phyloP scores from a whole-genome alignment of 2,888 invertebrate genomes.

The Brenthis hecate region DNA sequence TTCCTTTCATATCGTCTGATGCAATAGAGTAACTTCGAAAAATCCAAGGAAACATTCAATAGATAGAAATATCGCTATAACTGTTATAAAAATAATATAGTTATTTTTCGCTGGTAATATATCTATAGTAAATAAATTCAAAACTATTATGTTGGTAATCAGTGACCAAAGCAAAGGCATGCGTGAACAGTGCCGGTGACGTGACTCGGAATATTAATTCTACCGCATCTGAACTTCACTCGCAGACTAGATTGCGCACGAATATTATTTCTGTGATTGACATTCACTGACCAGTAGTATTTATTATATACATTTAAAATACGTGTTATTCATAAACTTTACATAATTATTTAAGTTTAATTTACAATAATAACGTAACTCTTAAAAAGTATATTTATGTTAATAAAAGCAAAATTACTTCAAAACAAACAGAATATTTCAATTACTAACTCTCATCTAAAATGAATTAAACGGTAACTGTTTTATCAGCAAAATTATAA shows the following conservation, averaged over 20 bases:
- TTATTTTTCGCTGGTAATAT: background rate
- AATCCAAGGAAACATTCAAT: no score
- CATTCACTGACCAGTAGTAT: slow-evolving; percentile 24
- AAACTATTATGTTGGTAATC: slow-evolving; percentile 41
- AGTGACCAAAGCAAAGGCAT: slow-evolving; percentile 64
- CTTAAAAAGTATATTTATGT: no score
- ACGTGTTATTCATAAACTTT: no score
- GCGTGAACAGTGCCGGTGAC: slow-evolving; percentile 66
- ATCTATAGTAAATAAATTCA: background rate
- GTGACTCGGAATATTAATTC: slow-evolving; percentile 70
- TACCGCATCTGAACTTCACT: slow-evolving; percentile 57
- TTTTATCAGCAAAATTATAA: slow-evolving; percentile 74
- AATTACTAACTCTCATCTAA: slow-evolving; percentile 51
- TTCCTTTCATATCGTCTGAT: no score
- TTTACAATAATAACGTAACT: no score
- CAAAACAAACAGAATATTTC: background rate
- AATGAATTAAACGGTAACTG: slow-evolving; percentile 63
- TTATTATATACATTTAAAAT: background rate
- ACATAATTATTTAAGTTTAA: no score
- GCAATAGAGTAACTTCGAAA: no score
- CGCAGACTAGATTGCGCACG: slow-evolving; percentile 50
- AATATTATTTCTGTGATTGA: slow-evolving; percentile 48
- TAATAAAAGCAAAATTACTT: no score
- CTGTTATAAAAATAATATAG: no score
- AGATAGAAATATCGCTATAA: no score